Base-by-base conservation (phyloP, 2,113 vertebrate species). In the Leuciscus idus region DNA sequence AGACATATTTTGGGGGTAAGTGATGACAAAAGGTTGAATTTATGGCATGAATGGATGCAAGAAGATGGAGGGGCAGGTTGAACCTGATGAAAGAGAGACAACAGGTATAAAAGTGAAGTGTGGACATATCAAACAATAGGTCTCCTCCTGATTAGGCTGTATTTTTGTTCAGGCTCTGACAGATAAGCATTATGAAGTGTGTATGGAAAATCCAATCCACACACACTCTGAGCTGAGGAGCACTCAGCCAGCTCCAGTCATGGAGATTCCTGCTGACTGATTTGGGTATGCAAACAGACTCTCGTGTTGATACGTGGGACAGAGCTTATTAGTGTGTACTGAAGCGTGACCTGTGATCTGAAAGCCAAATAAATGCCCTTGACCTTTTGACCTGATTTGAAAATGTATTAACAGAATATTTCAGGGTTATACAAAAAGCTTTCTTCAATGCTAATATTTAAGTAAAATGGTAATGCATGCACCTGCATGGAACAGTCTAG, bases 271-370 rank as follows among this genome's bases (percentile, higher is more conserved):
- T 82, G 80, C 19, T 68, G n/a, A 68, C 26, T 82, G 61, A 82
- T 82, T 68, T 81, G 59, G n/a, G 2, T 82, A 82, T 68, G 62
- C 62, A 82, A 82, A 82, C 80, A 68, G 28, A 68, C 62, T 82
- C 15, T 30, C 2, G 5, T 68, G 26, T 61, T 80, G 33, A 9
- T 82, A 4, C 43, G 23, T 33, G 46, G 43, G 26, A 70, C 80
- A 50, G 62, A 82, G 80, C 7, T 82, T 68, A 23, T 52, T 12
- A 21, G 4, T 61, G 2, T 68, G 9, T 82, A 30, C 19, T 4
- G 17, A 77, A 19, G 46, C 0, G 2, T 77, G 6, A 77, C 26
- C 48, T 17, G 1, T 77, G 46, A 55, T 77, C 74, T 75, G 2
- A 72, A 28, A 52, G 17, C 1, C 43, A 70, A 23, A 82, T 33